These are phyloP conservation scores for Atopsyche davidsoni DNA, from an alignment of 1,140 invertebrate species.

Conservation along the genomic window DNA sequence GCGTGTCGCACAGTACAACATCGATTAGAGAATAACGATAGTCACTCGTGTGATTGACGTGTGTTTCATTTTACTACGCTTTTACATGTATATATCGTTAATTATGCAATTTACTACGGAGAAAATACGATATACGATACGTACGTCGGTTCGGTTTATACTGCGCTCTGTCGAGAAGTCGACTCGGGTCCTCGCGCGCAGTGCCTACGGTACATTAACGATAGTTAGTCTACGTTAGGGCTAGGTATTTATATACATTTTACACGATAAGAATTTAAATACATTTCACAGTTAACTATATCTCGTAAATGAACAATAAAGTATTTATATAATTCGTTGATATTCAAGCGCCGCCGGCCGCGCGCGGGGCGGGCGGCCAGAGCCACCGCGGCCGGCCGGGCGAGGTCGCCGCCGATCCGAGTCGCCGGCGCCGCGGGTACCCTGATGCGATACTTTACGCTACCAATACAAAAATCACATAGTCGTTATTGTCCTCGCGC, in stretches of 20 bases:
- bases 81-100: slow-evolving; percentile 29
- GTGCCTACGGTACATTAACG: slow-evolving; percentile 16
- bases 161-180: slow-evolving; percentile 17
- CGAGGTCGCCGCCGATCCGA: not conserved
- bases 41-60: slow-evolving; percentile 12
- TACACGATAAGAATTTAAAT: slow-evolving; percentile 25
- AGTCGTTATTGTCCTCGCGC: slow-evolving; percentile 24
- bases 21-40: slow-evolving; percentile 13
- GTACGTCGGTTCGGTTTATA: slow-evolving; percentile 23
- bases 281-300: slow-evolving; percentile 24
- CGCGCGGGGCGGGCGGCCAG: not conserved
- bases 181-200: slow-evolving; percentile 12
- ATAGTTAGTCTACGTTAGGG: slow-evolving; percentile 5
- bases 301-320: slow-evolving; percentile 24
- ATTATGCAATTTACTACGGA: slow-evolving; percentile 28
- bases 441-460: slow-evolving; percentile 30
- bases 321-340: slow-evolving; percentile 28
- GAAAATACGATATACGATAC: slow-evolving; percentile 30
- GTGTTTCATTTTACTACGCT: slow-evolving; percentile 22
- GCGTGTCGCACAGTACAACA: slow-evolving; percentile 16
- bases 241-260: slow-evolving; percentile 23
- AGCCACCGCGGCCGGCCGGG: not conserved
- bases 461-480: slow-evolving; percentile 29
- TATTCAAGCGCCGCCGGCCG: slow-evolving; percentile 9
- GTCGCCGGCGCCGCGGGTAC: slow-evolving; percentile 15